Conservation (phyloP, 1,140 invertebrate genomes). For the Drosophila tropicalis region DNA sequence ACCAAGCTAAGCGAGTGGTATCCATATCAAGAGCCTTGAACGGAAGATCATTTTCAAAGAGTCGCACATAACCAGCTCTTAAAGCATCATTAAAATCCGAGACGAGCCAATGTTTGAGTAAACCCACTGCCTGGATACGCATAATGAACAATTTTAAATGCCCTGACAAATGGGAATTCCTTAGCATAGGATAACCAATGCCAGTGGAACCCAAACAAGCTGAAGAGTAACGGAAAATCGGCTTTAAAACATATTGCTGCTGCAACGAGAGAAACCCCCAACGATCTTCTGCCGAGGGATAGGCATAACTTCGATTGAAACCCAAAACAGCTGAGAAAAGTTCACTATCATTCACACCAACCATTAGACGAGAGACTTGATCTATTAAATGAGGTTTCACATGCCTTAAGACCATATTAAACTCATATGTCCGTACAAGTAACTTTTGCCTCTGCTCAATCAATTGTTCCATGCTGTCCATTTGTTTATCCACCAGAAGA, state of each 20-base stretch:
- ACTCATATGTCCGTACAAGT: conserved; percentile 62
- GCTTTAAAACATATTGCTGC: conserved; percentile 67
- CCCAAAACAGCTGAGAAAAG: conserved; percentile 59
- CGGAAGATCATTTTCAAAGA: conserved; percentile 58
- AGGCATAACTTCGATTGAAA: conserved; percentile 68
- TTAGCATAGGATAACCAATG: conserved; percentile 69
- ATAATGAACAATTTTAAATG: conserved; percentile 65
- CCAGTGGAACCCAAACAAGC: conserved; percentile 69
- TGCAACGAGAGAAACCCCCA: conserved; percentile 71
- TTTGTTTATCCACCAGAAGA: conserved; percentile 62
- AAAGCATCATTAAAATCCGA: conserved; percentile 73
- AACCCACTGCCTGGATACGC: conserved; percentile 60
- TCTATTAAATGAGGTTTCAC: conserved; percentile 47
- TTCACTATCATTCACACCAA: conserved; percentile 55
- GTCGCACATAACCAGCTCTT: conserved; percentile 58
- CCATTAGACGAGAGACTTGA: conserved; percentile 45
- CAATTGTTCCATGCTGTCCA: conserved; percentile 69
- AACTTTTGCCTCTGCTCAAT: conserved; percentile 63
- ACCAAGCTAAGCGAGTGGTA: conserved; percentile 58
- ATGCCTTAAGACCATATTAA: conserved; percentile 52
- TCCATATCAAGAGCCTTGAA: conserved; percentile 64
- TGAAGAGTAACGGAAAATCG: conserved; percentile 64
- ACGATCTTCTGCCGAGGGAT: conserved; percentile 70
- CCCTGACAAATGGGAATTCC: conserved; percentile 60
- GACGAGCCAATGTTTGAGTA: conserved; percentile 61